These are phyloP conservation scores for Incurvaria masculella DNA, from an alignment of 2,888 invertebrate genomes.

Conservation along the genomic window DNA sequence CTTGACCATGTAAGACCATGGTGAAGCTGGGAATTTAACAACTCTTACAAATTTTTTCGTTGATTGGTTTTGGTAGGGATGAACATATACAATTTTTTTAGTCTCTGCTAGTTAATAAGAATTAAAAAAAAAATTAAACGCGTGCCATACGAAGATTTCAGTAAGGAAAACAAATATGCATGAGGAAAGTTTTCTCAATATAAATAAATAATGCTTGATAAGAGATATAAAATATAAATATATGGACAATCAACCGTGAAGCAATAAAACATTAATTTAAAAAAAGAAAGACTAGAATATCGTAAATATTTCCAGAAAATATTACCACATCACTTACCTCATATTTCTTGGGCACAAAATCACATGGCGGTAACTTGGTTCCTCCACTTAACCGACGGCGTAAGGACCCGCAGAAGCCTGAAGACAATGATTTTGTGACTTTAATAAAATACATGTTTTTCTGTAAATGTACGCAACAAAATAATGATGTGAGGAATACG, in stretches of 20 bases:
- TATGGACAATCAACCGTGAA: background rate
- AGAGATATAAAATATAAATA: slow-evolving; percentile 1
- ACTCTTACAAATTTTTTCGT: too few species aligned
- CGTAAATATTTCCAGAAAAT: slow-evolving; percentile 1
- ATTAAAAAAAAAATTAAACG: background rate
- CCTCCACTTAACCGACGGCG: slow-evolving; percentile 8
- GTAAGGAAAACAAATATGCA: background rate
- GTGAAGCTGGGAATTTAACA: too few species aligned
- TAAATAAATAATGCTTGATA: background rate
- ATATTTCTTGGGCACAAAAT: slow-evolving; percentile 28
- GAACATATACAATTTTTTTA: too few species aligned
- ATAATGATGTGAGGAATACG: too few species aligned
- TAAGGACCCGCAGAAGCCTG: background rate
- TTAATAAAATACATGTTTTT: too few species aligned
- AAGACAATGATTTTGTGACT: too few species aligned
- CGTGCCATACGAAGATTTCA: background rate
- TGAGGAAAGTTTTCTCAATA: background rate
- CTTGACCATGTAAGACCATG: too few species aligned
- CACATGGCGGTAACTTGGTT: slow-evolving; percentile 22
- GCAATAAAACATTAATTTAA: slow-evolving; percentile 2
- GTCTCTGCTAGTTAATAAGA: background rate
- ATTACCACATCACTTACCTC: slow-evolving; percentile 19
- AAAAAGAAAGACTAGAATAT: slow-evolving; percentile 1
- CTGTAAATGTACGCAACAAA: too few species aligned
- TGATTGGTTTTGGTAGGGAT: too few species aligned